Base-by-base conservation (phyloP, 2,797 vertebrate species). In the Epinephelus awoara region DNA sequence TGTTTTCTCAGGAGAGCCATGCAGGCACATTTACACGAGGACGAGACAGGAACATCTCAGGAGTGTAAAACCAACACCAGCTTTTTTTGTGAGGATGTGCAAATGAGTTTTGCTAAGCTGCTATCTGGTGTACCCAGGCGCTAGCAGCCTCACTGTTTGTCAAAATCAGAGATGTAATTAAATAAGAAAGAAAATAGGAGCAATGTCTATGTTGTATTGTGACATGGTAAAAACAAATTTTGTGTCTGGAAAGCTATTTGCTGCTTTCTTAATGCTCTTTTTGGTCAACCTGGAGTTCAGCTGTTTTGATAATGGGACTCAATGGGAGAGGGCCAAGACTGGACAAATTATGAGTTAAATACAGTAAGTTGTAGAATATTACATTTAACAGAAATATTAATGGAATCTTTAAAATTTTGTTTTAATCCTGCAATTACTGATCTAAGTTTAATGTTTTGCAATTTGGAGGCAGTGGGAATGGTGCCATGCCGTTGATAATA, bases 1-100 rank as follows among this genome's bases (percentile, higher is more conserved):
- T 79, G 71, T 75, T 79, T 75, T 51, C 64, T 72, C 40, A 75
- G 64, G 47, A 6, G 67, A 74, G 59, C 17, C 6, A 49, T 77
- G 72, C 71, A 59, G 75, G 75, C 52, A 66, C 23, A 38, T 70
- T 42, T 63, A 59, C 46, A 47, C 1, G 0, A 47, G 55, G 25
- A 34, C 7, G 34, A 8, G 34, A 34, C 34, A 4, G 14, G 44
- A 38, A 54, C 42, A 64, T 62, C 23, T 61, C 59, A 15, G 51
- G 51, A 59, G 18, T n/a, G 44, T 21, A 38, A 52, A 9, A 67
- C n/a, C 65, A 15, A 9, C 49, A 51, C 14, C 25, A 19, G 23
- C 4, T 66, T 10, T 47, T 47, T 47, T 12, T 17, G 21, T 50
- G 18, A 49, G 19, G 9, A 63, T 21, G 40, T 18, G 25, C 19